These are phyloP conservation scores for Cervus canadensis DNA, from an alignment of 2,113 vertebrate species.

Conservation along the genomic window DNA sequence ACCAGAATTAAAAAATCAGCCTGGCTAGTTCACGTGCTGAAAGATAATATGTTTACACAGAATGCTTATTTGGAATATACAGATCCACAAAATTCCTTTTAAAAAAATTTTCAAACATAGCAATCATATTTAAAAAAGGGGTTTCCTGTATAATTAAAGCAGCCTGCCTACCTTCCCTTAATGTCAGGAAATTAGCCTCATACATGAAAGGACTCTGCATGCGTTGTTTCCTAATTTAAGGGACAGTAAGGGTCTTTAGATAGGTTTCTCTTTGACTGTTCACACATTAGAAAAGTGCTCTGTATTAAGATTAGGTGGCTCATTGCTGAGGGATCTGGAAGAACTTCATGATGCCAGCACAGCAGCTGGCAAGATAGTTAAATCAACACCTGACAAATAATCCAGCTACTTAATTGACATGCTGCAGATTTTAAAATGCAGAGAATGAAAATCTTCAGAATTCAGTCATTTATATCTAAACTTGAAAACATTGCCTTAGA, in stretches of 20 bases:
- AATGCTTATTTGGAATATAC: not conserved
- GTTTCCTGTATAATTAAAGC: not conserved
- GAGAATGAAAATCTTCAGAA: not conserved
- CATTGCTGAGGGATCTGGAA: not conserved
- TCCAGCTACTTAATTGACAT: not conserved
- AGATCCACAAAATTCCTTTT: not conserved
- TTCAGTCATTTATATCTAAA: not conserved
- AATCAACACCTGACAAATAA: not conserved
- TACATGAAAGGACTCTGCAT: not conserved
- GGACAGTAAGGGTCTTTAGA: not conserved
- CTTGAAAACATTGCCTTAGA: not conserved
- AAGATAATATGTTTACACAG: not conserved
- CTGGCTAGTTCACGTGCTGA: not conserved
- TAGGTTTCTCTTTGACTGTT: slow-evolving; percentile 4
- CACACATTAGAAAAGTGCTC: not conserved
- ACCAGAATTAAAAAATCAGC: not conserved
- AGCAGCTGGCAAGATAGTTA: not conserved
- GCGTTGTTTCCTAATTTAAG: not conserved
- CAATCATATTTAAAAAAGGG: not conserved
- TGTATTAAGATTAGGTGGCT: not conserved
- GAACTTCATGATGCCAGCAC: not conserved
- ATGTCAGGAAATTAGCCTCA: not conserved
- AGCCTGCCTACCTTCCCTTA: not conserved
- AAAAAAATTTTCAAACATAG: not conserved
- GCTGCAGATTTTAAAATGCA: not conserved